These are phyloP conservation scores for Scophthalmus maximus DNA, from an alignment of 2,113 vertebrate genomes.

Conservation along the genomic window DNA sequence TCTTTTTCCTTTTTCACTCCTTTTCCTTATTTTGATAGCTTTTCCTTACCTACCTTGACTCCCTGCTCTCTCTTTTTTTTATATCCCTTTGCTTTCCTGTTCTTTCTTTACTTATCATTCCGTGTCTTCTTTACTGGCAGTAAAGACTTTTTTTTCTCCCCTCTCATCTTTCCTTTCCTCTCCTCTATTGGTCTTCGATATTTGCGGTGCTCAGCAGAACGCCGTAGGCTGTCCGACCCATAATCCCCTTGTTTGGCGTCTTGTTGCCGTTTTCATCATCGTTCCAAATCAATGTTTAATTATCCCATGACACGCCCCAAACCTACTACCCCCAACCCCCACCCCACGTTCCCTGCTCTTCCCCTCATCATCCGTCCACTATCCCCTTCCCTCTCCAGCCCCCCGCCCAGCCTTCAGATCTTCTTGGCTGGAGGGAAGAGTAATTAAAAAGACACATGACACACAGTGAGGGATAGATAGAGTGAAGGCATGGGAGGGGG, in stretches of 20 bases:
- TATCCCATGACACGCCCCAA: conserved; percentile 53
- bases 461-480: conserved; percentile 1
- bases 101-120: neutral
- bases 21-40: neutral
- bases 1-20: neutral
- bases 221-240: conserved; percentile 41
- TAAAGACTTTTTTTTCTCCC: too few relatives aligned
- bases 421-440: conserved; percentile 27
- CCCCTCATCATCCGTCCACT: conserved; percentile 1
- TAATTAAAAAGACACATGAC: conserved; percentile 56
- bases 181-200: conserved; percentile 21
- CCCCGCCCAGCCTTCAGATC: conserved; percentile 22
- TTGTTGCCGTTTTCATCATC: conserved; percentile 71
- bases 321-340: too few relatives aligned
- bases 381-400: neutral
- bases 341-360: neutral
- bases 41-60: neutral
- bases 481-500: neutral
- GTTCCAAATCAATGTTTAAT: conserved; percentile 80
- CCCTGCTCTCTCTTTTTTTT: neutral
- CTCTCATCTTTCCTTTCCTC: conserved; percentile 17
- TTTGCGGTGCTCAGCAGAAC: conserved; percentile 61
- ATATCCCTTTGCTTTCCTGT: neutral
- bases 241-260: conserved; percentile 61
- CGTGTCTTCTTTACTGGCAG: too few relatives aligned